These are phyloP conservation scores for Fregata magnificens DNA, from an alignment of 2,113 vertebrate species.

Conservation along the genomic window DNA sequence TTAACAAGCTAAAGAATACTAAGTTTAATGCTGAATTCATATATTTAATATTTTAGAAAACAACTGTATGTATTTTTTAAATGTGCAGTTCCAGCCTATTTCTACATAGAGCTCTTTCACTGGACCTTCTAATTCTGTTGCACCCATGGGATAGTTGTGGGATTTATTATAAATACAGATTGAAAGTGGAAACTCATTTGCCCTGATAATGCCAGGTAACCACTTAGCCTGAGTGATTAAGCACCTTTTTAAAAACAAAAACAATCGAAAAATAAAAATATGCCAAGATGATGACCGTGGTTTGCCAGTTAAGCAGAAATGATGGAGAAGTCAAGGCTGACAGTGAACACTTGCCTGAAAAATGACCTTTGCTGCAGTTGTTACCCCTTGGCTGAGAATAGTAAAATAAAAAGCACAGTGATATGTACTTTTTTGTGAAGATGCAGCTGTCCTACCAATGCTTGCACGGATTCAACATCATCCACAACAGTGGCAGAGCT, in stretches of 20 bases:
- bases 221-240: not conserved
- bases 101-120: not conserved
- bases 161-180: not conserved
- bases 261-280: not conserved
- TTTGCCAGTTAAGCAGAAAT: not conserved
- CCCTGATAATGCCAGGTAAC: not conserved
- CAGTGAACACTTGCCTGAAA: not conserved
- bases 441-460: not conserved
- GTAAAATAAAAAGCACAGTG: not conserved
- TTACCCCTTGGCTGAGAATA: not conserved
- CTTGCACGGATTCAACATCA: not conserved
- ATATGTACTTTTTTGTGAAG: not conserved
- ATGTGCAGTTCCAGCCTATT: not conserved
- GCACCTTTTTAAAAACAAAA: not conserved
- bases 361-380: not conserved
- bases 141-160: not conserved
- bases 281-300: not conserved
- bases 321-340: not conserved
- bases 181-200: not conserved
- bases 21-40: not conserved
- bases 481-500: not conserved
- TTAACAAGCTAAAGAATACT: not conserved
- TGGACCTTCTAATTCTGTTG: not conserved
- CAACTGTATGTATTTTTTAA: not conserved
- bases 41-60: not conserved